phyloP scores from a whole-genome alignment of 2,888 invertebrate species.

The Euphydryas editha region DNA sequence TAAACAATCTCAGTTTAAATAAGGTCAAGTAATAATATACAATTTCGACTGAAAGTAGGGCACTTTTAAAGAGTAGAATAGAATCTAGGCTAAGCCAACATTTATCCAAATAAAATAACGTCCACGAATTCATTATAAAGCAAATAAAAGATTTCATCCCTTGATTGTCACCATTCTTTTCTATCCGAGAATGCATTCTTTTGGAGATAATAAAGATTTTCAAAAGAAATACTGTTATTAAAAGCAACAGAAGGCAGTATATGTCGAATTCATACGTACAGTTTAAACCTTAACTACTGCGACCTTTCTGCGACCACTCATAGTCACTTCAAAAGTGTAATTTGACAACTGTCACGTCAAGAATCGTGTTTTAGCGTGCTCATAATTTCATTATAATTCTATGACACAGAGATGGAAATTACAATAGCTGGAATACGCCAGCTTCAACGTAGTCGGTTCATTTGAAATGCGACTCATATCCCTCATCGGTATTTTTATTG shows the following conservation, averaged over 20 bases:
- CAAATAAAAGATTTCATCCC: background rate
- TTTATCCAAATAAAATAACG: too few relatives aligned
- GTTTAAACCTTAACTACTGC: constrained; percentile 17
- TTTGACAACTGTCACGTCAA: background rate
- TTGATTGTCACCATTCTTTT: background rate
- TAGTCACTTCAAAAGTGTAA: constrained; percentile 11
- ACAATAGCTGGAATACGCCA: constrained; percentile 18
- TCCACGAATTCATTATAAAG: background rate
- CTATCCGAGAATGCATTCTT: background rate
- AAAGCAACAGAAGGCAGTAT: background rate
- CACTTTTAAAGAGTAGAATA: too few relatives aligned
- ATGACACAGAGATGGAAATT: constrained; percentile 9
- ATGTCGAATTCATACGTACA: constrained; percentile 11
- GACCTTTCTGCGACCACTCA: constrained; percentile 8
- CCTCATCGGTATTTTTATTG: constrained; percentile 9
- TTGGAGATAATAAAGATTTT: background rate
- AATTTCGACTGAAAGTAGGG: too few relatives aligned
- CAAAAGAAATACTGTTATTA: constrained; percentile 4
- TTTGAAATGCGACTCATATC: constrained; percentile 26
- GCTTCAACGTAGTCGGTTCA: constrained; percentile 14
- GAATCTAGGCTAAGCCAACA: too few relatives aligned
- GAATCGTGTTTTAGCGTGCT: constrained; percentile 9
- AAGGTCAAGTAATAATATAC: too few relatives aligned
- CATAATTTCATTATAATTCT: constrained; percentile 13
- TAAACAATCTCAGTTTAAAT: too few relatives aligned